Evolutionary conservation across 1,140 invertebrate genomes (phyloP).

Genomic region (Littorina saxatilis): DNA sequence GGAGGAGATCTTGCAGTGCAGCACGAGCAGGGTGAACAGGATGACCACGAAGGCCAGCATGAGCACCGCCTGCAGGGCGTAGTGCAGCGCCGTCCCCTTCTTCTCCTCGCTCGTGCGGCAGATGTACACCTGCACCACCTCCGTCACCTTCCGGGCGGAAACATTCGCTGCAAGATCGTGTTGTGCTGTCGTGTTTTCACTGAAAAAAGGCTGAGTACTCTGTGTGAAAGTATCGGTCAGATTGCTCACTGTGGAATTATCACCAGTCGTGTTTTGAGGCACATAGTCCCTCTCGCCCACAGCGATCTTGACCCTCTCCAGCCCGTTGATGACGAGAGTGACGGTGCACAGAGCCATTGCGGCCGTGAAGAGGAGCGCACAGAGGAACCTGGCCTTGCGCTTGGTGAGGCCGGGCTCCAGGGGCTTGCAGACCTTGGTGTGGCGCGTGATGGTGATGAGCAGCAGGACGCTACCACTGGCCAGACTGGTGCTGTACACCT

Average conservation of each 20-base stretch:
- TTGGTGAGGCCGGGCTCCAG: neutral
- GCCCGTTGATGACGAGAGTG: constrained; percentile 37
- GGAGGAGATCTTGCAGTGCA: constrained; percentile 22
- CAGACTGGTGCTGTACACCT: constrained; percentile 32
- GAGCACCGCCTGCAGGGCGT: constrained; percentile 5
- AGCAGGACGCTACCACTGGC: constrained; percentile 31
- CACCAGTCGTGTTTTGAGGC: neutral
- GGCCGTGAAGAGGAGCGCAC: neutral
- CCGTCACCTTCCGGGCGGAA: neutral
- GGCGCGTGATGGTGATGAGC: constrained; percentile 28
- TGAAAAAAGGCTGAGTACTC: too few relatives aligned
- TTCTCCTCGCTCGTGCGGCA: constrained; percentile 23
- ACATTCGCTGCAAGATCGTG: neutral
- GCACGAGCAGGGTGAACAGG: constrained; percentile 10
- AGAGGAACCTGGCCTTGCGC: neutral
- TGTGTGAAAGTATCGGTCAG: too few relatives aligned
- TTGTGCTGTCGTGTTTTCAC: too few relatives aligned
- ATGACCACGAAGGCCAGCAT: constrained; percentile 20
- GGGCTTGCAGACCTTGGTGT: constrained; percentile 25
- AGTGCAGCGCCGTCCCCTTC: constrained; percentile 10
- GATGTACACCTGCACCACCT: constrained; percentile 22
- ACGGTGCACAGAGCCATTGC: constrained; percentile 4
- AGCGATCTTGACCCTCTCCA: constrained; percentile 12
- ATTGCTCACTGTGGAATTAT: too few relatives aligned
- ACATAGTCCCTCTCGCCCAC: neutral